Base-by-base conservation (phyloP, 1,140 invertebrate genomes). In the Drosophila pachea region DNA sequence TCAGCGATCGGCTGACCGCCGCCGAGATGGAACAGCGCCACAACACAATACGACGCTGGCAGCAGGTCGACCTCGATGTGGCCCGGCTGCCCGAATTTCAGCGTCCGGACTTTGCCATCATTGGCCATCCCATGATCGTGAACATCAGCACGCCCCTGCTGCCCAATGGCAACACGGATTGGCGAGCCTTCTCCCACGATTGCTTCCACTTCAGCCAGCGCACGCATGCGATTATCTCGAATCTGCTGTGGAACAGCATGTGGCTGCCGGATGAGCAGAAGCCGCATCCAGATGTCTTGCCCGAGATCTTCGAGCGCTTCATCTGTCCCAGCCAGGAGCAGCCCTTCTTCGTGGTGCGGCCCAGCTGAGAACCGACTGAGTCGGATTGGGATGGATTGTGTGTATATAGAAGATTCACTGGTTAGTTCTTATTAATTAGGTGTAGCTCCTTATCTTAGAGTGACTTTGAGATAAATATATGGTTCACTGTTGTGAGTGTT, bases 201-300 rank as follows among this genome's bases (percentile, higher is more conserved):
- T 95, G 94, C 88, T 95, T 95, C 73, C 94, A 95, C 76, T 90
- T 93, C 2, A 94, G 92, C 76, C 92, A 94, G 74, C 92, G 92
- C 54, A 90, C 90, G 6, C 92, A 94, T 68, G 91, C 93, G 2
- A 87, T 86, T 35, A 40, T 74, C 22, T 90, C 91, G 0, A 92
- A 91, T 69, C 71, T 88, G 22, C 71, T 93, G 7, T 94, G 92
- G 92, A 93, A 93, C 78, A 94, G 92, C 76, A 90, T 93, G 86
- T 35, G 93, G 49, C 84, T 92, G 79, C 92, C 92, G 7, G 88
- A 61, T 66, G 88, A 73, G 0, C 53, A 53, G 16, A 86, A 81
- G 12, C 75, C 74, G 1, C 63, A 33, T 3, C 64, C 74, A 4
- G 43, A 32, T 31, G 40, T 32, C 2, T 9, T 84, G 5, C 65